These are phyloP conservation scores for Argyrosomus japonicus DNA, from an alignment of 2,113 vertebrate genomes.

Conservation along the genomic window DNA sequence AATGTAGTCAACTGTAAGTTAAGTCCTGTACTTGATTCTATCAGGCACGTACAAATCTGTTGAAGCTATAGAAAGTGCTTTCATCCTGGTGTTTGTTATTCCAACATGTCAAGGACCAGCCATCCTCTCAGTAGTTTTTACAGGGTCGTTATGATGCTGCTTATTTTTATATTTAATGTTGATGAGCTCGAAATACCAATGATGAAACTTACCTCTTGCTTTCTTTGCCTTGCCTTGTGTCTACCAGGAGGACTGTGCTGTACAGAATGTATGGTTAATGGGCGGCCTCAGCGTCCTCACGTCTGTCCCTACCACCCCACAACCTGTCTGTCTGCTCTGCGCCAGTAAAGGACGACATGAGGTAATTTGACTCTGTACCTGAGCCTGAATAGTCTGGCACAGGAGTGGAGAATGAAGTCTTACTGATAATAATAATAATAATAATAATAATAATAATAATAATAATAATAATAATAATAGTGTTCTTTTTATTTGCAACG, in stretches of 20 bases:
- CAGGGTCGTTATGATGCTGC: background rate
- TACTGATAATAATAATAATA: too few relatives aligned
- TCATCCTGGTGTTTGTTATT: background rate
- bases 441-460: too few relatives aligned
- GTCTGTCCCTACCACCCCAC: slow-evolving; percentile 87
- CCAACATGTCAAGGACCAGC: background rate
- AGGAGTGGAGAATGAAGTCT: background rate
- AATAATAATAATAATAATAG: too few relatives aligned
- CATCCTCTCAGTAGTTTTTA: background rate
- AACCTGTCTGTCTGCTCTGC: slow-evolving; percentile 91
- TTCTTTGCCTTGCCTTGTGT: background rate
- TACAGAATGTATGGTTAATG: slow-evolving; percentile 95
- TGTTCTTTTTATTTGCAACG: too few relatives aligned
- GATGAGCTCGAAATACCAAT: background rate
- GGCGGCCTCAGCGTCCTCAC: slow-evolving; percentile 92
- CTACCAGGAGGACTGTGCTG: slow-evolving; percentile 90
- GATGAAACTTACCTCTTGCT: background rate
- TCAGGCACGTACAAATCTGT: background rate
- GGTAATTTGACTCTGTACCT: slow-evolving; percentile 71
- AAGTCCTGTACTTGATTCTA: background rate
- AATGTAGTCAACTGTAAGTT: background rate
- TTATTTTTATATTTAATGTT: background rate
- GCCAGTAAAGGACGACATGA: slow-evolving; percentile 92
- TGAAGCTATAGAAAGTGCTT: background rate
- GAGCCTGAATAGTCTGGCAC: background rate